These are phyloP conservation scores for Glyphotaelius pellucidus DNA, from an alignment of 2,888 invertebrate species.

Conservation along the genomic window DNA sequence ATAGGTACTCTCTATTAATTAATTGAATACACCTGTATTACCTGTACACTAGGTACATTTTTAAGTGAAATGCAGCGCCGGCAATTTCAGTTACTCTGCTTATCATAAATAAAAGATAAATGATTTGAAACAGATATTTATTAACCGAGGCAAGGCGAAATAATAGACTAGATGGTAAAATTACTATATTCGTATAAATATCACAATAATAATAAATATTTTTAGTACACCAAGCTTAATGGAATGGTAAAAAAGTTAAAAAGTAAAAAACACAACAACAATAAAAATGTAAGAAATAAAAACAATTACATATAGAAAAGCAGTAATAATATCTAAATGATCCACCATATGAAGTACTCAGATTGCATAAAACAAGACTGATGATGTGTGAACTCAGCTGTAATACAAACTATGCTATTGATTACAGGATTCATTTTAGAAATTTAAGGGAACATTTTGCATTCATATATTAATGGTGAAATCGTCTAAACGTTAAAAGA, in stretches of 20 bases:
- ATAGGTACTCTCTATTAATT: no score
- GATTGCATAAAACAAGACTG: not conserved
- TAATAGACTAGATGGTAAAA: slow-evolving; percentile 31
- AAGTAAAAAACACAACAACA: not conserved
- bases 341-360: not conserved
- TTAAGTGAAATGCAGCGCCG: no score
- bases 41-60: no score
- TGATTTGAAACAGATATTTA: slow-evolving; percentile 12
- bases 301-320: not conserved
- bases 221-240: slow-evolving; percentile 26
- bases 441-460: not conserved
- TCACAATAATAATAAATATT: slow-evolving; percentile 25
- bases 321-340: not conserved
- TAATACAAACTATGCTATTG: not conserved
- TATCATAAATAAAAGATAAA: slow-evolving; percentile 10
- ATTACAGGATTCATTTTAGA: not conserved
- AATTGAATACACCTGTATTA: no score
- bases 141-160: slow-evolving; percentile 38
- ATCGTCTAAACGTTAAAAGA: no score
- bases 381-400: not conserved
- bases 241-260: slow-evolving; percentile 20
- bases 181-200: slow-evolving; percentile 29
- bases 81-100: no score
- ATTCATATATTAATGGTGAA: no score
- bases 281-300: slow-evolving; percentile 13